phyloP scores from a whole-genome alignment of 1,140 invertebrate genomes.

The Pogonus chalceus region DNA sequence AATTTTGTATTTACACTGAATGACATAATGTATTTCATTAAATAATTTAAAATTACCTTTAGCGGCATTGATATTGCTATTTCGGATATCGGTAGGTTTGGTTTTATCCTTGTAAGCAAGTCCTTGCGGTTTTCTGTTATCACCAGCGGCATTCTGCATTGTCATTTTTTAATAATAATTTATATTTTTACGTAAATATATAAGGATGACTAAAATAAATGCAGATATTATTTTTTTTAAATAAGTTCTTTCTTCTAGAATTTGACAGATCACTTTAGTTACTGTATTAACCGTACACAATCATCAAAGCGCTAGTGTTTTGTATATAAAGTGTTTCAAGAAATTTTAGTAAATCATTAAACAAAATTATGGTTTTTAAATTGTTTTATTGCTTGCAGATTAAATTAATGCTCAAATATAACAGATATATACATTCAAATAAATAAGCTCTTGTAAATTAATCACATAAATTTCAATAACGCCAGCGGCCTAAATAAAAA shows the following conservation, averaged over 20 bases:
- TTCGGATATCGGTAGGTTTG: slow-evolving; percentile 87
- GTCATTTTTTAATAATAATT: slow-evolving; percentile 29
- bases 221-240: not conserved
- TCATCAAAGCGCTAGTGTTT: too few relatives aligned
- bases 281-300: not conserved
- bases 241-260: not conserved
- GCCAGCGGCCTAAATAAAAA: too few relatives aligned
- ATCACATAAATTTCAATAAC: too few relatives aligned
- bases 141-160: slow-evolving; percentile 28
- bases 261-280: slow-evolving; percentile 1
- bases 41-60: slow-evolving; percentile 65
- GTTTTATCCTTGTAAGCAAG: slow-evolving; percentile 77
- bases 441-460: too few relatives aligned
- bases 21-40: not conserved
- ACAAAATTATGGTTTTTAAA: too few relatives aligned
- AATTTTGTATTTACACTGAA: not conserved
- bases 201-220: not conserved
- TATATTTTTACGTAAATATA: not conserved
- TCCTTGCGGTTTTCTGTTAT: slow-evolving; percentile 29
- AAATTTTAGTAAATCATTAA: too few relatives aligned
- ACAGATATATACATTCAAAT: too few relatives aligned
- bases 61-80: slow-evolving; percentile 93
- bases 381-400: too few relatives aligned
- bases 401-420: too few relatives aligned
- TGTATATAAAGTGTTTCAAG: too few relatives aligned